These are phyloP conservation scores for Microchrysa polita DNA, from an alignment of 2,888 invertebrate species.

Conservation along the genomic window DNA sequence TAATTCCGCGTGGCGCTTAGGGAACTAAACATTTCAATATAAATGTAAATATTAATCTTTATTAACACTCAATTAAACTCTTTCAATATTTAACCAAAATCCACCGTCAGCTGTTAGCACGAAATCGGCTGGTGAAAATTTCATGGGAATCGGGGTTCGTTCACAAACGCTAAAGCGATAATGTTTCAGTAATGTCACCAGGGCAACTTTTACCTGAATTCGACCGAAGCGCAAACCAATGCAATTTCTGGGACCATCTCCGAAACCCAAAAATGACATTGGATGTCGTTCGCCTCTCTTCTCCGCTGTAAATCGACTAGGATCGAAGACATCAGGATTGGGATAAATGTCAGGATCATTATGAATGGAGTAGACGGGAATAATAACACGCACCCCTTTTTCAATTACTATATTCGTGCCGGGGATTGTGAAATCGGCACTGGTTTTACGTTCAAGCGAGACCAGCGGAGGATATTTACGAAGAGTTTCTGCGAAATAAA, in stretches of 20 bases:
- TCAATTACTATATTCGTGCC: constrained; percentile 54
- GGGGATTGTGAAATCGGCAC: neutral
- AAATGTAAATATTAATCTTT: no score
- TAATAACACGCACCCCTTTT: constrained; percentile 52
- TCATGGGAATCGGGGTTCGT: constrained; percentile 35
- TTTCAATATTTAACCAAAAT: no score
- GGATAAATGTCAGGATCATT: constrained; percentile 57
- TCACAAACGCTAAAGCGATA: constrained; percentile 12
- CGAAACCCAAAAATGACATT: constrained; percentile 58
- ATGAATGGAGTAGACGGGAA: constrained; percentile 57
- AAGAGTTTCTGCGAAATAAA: constrained; percentile 17
- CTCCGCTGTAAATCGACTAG: constrained; percentile 58
- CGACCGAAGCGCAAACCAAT: constrained; percentile 54
- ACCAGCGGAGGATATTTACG: constrained; percentile 32
- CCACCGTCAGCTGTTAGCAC: no score
- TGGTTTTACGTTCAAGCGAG: neutral
- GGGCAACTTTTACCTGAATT: constrained; percentile 1
- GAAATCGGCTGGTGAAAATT: neutral
- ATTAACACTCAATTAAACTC: no score
- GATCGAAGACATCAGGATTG: constrained; percentile 56
- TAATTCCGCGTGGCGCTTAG: no score
- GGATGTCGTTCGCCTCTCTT: constrained; percentile 56
- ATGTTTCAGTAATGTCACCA: constrained; percentile 13
- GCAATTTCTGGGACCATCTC: constrained; percentile 61
- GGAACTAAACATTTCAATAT: no score